A percentile compares a stretch with the other conserved stretches of the same genome.
These are phyloP conservation scores for Aurelia aurita complex sp. Pacific DNA, from an alignment of 30 jellyfish, hydroid and myxozoan genomes.

Conservation along the genomic window DNA sequence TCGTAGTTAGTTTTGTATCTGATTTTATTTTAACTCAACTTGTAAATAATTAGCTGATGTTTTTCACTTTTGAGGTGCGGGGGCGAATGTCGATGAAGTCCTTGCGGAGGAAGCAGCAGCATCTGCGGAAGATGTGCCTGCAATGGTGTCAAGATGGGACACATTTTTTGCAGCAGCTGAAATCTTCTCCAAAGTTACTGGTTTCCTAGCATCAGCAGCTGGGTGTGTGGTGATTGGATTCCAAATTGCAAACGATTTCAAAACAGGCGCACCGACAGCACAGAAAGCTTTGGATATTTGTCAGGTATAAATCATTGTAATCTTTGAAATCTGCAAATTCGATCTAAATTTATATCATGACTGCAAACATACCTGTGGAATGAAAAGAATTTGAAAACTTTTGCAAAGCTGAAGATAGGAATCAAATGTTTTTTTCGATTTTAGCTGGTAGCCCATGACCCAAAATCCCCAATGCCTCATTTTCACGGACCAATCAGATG, in stretches of 20 bases:
- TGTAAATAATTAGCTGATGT: too few relatives aligned
- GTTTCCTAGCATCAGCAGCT: constrained; percentile 50
- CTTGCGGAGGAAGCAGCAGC: constrained; percentile 35
- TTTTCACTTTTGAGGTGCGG: background rate
- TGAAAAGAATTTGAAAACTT: too few relatives aligned
- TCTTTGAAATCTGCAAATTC: too few relatives aligned
- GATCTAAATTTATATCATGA: too few relatives aligned
- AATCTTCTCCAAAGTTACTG: constrained; percentile 39
- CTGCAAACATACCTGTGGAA: too few relatives aligned
- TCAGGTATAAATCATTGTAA: constrained; percentile 22
- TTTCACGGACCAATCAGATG: too few relatives aligned
- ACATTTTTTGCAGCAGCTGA: constrained; percentile 32
- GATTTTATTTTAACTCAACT: too few relatives aligned
- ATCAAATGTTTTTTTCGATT: too few relatives aligned
- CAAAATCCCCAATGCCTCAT: too few relatives aligned
- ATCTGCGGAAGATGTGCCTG: constrained; percentile 5
- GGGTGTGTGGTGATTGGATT: constrained; percentile 69
- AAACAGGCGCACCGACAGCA: constrained; percentile 47
- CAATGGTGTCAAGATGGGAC: constrained; percentile 30
- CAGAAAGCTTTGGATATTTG: constrained; percentile 65
- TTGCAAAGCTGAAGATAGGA: too few relatives aligned
- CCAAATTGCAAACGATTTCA: constrained; percentile 48
- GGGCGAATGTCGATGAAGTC: constrained; percentile 21
- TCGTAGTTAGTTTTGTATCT: too few relatives aligned
- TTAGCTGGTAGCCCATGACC: too few relatives aligned